phyloP scores from a whole-genome alignment of 2,888 invertebrate species.

The Diarsia rubi region DNA sequence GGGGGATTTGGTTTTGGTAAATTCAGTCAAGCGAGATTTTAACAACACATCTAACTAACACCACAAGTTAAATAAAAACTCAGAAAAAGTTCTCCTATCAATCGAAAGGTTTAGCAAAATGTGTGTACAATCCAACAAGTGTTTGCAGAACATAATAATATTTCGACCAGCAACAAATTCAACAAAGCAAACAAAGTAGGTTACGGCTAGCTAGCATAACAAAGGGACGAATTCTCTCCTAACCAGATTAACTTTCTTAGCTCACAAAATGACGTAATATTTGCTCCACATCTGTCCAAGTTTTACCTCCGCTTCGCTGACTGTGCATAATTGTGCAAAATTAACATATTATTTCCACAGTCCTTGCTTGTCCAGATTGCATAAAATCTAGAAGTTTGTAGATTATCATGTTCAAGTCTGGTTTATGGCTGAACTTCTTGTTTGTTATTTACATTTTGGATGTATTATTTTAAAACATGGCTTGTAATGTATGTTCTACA shows the following conservation, averaged over 20 bases:
- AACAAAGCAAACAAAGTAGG: constrained; percentile 16
- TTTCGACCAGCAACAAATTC: background rate
- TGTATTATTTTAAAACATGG: no score
- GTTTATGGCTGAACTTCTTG: constrained; percentile 27
- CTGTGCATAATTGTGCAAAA: constrained; percentile 70
- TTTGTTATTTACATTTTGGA: constrained; percentile 7
- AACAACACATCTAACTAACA: no score
- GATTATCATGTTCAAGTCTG: constrained; percentile 55
- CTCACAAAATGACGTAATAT: constrained; percentile 36
- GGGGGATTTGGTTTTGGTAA: no score
- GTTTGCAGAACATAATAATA: background rate
- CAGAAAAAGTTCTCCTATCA: no score
- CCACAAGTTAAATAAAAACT: no score
- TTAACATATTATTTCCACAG: constrained; percentile 72
- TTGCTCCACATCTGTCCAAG: constrained; percentile 42
- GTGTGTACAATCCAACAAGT: background rate
- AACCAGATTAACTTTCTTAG: constrained; percentile 20
- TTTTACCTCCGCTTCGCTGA: constrained; percentile 52
- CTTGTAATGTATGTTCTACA: no score
- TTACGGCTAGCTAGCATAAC: background rate
- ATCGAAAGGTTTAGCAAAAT: no score
- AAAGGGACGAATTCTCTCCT: constrained; percentile 8
- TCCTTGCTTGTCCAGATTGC: constrained; percentile 57
- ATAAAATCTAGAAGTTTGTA: constrained; percentile 56
- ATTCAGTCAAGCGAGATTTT: no score